Percentiles rank a stretch among this genome's conserved stretches.
These are phyloP conservation scores for Chanos chanos DNA, from an alignment of 2,797 vertebrate species.

Conservation along the genomic window DNA sequence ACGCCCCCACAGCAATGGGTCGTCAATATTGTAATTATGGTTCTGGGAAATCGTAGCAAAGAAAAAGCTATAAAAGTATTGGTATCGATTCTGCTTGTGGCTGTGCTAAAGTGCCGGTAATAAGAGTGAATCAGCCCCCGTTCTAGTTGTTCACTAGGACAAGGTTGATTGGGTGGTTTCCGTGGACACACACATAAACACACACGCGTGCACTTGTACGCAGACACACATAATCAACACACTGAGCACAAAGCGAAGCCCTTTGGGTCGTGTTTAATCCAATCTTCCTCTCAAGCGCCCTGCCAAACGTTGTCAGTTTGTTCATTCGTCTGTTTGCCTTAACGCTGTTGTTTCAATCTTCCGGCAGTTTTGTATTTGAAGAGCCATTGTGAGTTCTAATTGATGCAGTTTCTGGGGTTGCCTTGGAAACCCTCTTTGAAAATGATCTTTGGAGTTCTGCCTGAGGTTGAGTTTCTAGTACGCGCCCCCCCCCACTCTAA, in stretches of 20 bases:
- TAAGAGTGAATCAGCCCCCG: not conserved
- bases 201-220: slow-evolving; percentile 14
- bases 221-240: not conserved
- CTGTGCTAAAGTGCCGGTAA: slow-evolving; percentile 1
- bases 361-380: slow-evolving; percentile 38
- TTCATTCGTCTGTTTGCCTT: slow-evolving; percentile 36
- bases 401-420: slow-evolving; percentile 42
- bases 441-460: slow-evolving; percentile 33
- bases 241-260: not conserved
- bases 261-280: slow-evolving; percentile 8
- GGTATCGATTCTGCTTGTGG: not conserved
- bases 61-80: not conserved
- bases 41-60: not conserved
- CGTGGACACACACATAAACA: slow-evolving; percentile 2
- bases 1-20: not conserved
- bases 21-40: slow-evolving; percentile 14
- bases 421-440: slow-evolving; percentile 44
- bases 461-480: slow-evolving; percentile 24
- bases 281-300: slow-evolving; percentile 2
- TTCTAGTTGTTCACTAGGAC: not conserved
- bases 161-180: not conserved
- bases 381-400: slow-evolving; percentile 38
- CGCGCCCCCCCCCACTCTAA: slow-evolving; percentile 17
- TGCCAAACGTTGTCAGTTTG: slow-evolving; percentile 19
- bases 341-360: slow-evolving; percentile 29